phyloP scores from a whole-genome alignment of 2,888 invertebrate genomes.

The Periphyllus acericola region DNA sequence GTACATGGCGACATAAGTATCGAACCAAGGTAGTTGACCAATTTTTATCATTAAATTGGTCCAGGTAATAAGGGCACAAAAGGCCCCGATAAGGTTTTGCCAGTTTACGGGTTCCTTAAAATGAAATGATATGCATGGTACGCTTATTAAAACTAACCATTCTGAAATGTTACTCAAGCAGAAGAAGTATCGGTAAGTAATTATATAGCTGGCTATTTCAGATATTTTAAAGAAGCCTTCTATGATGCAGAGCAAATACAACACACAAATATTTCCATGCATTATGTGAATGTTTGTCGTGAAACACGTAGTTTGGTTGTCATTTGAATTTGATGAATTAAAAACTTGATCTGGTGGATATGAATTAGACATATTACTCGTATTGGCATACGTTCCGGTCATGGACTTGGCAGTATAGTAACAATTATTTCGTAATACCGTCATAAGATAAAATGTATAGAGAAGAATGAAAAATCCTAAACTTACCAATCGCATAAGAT shows the following conservation, averaged over 20 bases:
- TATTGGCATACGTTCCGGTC: too few species aligned
- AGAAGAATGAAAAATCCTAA: constrained; percentile 83
- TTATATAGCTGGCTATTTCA: constrained; percentile 83
- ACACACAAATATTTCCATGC: neutral
- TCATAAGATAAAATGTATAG: constrained; percentile 83
- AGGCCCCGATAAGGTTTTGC: constrained; percentile 88
- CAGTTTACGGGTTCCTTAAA: constrained; percentile 82
- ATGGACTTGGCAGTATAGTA: constrained; percentile 67
- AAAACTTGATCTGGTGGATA: constrained; percentile 70
- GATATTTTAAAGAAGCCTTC: constrained; percentile 84
- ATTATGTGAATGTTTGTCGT: constrained; percentile 29
- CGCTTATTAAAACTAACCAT: constrained; percentile 86
- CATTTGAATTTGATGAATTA: constrained; percentile 74
- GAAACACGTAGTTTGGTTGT: constrained; percentile 74
- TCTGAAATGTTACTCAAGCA: constrained; percentile 87
- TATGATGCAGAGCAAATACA: constrained; percentile 26
- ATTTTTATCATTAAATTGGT: constrained; percentile 90
- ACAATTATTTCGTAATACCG: constrained; percentile 84
- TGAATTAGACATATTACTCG: too few species aligned
- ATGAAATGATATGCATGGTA: constrained; percentile 79
- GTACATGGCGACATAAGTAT: constrained; percentile 91
- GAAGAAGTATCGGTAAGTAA: constrained; percentile 81
- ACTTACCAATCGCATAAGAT: constrained; percentile 80
- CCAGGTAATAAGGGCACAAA: constrained; percentile 87
- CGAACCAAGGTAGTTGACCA: constrained; percentile 86